phyloP scores from a whole-genome alignment of 2,113 vertebrate species.

The Sorex araneus region DNA sequence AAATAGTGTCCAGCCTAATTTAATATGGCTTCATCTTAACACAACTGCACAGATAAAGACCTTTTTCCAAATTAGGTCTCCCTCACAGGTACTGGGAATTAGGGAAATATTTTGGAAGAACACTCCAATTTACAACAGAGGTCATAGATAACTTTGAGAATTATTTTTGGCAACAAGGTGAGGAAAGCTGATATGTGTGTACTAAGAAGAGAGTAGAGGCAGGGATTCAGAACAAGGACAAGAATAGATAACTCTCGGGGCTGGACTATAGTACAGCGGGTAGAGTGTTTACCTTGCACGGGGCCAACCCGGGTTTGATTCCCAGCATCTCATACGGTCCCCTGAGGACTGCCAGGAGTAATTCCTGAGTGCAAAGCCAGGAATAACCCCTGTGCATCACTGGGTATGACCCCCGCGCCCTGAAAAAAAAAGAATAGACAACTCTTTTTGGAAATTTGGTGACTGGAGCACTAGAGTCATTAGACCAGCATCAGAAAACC shows the following conservation, averaged over 20 bases:
- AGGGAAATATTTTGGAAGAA: not conserved
- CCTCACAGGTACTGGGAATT: not conserved
- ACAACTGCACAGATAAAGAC: not conserved
- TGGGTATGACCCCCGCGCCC: too few species aligned
- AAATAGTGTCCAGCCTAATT: not conserved
- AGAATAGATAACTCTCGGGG: too few species aligned
- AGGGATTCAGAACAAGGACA: not conserved
- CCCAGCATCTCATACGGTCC: too few species aligned
- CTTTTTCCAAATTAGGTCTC: conserved; percentile 29
- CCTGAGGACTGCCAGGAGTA: too few species aligned
- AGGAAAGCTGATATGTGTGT: not conserved
- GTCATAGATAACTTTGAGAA: not conserved
- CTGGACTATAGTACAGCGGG: too few species aligned
- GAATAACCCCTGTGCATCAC: too few species aligned
- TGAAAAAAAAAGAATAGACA: too few species aligned
- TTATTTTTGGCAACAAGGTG: not conserved
- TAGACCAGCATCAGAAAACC: not conserved
- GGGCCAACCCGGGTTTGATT: too few species aligned
- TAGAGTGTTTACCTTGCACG: too few species aligned
- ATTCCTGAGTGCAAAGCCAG: too few species aligned
- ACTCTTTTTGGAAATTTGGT: not conserved
- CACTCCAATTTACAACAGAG: not conserved
- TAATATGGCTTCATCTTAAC: not conserved
- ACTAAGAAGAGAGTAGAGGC: not conserved
- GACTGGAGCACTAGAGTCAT: not conserved